These are phyloP conservation scores for Luperina nickerlii DNA, from an alignment of 2,888 invertebrate genomes.

Conservation along the genomic window DNA sequence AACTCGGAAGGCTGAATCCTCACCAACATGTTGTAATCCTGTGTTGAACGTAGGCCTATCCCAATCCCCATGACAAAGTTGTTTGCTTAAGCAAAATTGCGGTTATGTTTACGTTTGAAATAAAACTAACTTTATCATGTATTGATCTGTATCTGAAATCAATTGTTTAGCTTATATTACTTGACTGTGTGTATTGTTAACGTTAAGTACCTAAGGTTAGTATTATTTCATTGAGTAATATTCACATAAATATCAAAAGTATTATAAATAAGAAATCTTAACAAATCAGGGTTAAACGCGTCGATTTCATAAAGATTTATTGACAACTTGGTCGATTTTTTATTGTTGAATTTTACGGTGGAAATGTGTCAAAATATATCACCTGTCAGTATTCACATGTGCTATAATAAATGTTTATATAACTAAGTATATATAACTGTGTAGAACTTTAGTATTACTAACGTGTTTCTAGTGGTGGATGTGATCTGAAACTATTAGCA, in stretches of 20 bases:
- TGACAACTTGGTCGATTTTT: constrained; percentile 56
- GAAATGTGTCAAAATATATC: constrained; percentile 68
- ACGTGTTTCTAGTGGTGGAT: constrained; percentile 46
- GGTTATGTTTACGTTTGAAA: constrained; percentile 49
- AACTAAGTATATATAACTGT: constrained; percentile 61
- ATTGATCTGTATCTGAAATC: constrained; percentile 46
- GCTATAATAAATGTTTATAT: constrained; percentile 67
- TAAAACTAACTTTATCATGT: constrained; percentile 48
- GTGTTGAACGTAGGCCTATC: constrained; percentile 60
- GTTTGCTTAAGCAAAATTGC: constrained; percentile 59
- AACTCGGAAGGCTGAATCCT: constrained; percentile 80
- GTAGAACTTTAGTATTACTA: constrained; percentile 57
- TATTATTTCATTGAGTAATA: constrained; percentile 45
- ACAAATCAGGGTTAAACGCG: constrained; percentile 57
- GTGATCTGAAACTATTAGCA: constrained; percentile 41
- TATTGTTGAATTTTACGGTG: constrained; percentile 54
- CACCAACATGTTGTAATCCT: constrained; percentile 26
- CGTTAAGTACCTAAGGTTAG: constrained; percentile 39
- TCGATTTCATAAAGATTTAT: constrained; percentile 59
- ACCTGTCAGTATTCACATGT: constrained; percentile 72
- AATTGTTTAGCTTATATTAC: constrained; percentile 26
- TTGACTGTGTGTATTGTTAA: constrained; percentile 36
- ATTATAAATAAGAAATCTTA: constrained; percentile 47
- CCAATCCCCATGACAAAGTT: constrained; percentile 55
- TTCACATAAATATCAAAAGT: constrained; percentile 49